Percentiles rank a stretch among this genome's conserved stretches.
These are phyloP conservation scores for Priocnemis perturbator DNA, from an alignment of 2,888 invertebrate genomes.

Conservation along the genomic window DNA sequence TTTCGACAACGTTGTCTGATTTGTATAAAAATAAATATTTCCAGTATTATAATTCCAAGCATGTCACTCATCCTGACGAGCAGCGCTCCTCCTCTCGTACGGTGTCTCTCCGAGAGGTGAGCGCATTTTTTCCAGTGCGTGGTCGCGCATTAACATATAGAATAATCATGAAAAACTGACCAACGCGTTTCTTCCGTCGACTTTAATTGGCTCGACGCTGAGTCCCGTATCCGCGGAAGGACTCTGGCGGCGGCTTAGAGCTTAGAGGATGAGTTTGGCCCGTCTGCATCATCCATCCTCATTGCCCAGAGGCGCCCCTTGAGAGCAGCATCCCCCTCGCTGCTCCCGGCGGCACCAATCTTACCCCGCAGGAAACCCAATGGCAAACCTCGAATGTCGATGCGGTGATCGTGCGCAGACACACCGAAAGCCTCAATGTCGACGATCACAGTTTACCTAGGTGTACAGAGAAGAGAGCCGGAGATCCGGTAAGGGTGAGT, in stretches of 20 bases:
- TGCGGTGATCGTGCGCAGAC: constrained; percentile 5
- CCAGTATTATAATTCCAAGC: too few relatives aligned
- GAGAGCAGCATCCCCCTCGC: constrained; percentile 26
- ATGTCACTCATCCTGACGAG: too few relatives aligned
- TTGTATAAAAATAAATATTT: too few relatives aligned
- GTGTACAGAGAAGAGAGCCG: too few relatives aligned
- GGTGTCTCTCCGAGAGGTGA: too few relatives aligned
- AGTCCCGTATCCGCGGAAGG: constrained; percentile 13
- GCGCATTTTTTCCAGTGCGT: too few relatives aligned
- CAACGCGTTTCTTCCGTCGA: not conserved
- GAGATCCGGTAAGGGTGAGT: not conserved
- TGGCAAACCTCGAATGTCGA: not conserved
- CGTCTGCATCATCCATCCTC: constrained; percentile 52
- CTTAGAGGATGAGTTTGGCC: constrained; percentile 45
- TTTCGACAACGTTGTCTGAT: too few relatives aligned
- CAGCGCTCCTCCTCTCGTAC: too few relatives aligned
- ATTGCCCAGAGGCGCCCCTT: constrained; percentile 40
- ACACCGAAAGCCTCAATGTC: too few relatives aligned
- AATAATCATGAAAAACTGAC: constrained; percentile 27
- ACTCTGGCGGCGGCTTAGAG: constrained; percentile 7
- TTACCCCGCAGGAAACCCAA: constrained; percentile 43
- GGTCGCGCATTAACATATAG: constrained; percentile 7
- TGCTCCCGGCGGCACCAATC: constrained; percentile 40
- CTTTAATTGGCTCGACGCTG: constrained; percentile 34
- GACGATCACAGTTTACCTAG: too few relatives aligned